A percentile compares a stretch with the other conserved stretches of the same genome.
Evolutionary conservation across 2,888 invertebrate genomes (phyloP).

Genomic region (Anticlea derivata): DNA sequence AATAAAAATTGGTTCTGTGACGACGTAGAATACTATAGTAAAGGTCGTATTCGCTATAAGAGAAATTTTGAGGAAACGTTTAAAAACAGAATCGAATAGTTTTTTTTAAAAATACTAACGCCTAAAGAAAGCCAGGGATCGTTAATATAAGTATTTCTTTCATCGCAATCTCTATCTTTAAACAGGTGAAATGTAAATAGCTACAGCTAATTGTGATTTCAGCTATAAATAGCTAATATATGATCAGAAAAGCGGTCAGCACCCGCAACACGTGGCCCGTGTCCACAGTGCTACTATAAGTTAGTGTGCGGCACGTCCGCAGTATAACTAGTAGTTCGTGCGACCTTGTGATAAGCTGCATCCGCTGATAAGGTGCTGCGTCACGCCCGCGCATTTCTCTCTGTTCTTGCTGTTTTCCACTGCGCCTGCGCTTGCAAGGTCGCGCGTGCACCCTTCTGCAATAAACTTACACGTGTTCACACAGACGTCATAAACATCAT

Average conservation of each 20-base stretch:
- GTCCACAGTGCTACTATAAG: constrained; percentile 8
- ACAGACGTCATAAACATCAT: constrained; percentile 11
- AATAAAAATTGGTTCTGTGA: too few species aligned
- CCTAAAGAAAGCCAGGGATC: too few species aligned
- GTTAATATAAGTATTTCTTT: too few species aligned
- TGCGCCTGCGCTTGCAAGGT: constrained; percentile 50
- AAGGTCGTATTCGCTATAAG: too few species aligned
- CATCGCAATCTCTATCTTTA: not conserved
- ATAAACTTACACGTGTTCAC: constrained; percentile 66
- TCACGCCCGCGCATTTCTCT: constrained; percentile 67
- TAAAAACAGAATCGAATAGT: too few species aligned
- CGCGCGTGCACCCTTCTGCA: constrained; percentile 57
- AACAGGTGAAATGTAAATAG: constrained; percentile 1
- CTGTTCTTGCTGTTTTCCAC: constrained; percentile 23
- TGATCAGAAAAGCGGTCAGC: constrained; percentile 44
- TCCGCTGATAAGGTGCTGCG: constrained; percentile 67
- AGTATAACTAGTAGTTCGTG: constrained; percentile 1
- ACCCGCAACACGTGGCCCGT: constrained; percentile 59
- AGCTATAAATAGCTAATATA: constrained; percentile 28
- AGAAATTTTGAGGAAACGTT: too few species aligned
- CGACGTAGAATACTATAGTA: too few species aligned
- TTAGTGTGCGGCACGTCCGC: not conserved
- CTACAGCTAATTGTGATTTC: not conserved
- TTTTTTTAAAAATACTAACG: too few species aligned
- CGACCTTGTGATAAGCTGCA: constrained; percentile 72